A percentile compares a stretch with the other conserved stretches of the same genome.
Evolutionary conservation across 2,113 vertebrate species (phyloP).

Genomic region (Bufo bufo): DNA sequence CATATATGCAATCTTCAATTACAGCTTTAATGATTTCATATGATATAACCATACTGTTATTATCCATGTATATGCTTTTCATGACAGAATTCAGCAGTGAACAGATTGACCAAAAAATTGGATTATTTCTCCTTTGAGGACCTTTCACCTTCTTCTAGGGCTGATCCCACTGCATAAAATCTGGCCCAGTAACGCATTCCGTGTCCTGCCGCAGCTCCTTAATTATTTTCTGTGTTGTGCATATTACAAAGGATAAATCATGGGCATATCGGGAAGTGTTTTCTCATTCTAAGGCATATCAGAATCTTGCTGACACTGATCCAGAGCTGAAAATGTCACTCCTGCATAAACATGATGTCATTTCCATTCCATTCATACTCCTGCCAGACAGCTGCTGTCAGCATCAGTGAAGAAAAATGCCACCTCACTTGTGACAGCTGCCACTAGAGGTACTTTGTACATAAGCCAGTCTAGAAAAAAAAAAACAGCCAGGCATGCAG

Average conservation of each 20-base stretch:
- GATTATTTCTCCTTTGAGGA: background rate
- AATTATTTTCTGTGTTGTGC: constrained; percentile 79
- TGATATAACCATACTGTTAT: background rate
- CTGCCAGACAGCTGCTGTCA: constrained; percentile 93
- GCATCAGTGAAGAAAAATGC: constrained; percentile 87
- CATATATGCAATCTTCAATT: background rate
- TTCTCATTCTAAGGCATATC: constrained; percentile 81
- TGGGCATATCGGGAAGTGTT: constrained; percentile 77
- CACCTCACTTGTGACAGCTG: constrained; percentile 93
- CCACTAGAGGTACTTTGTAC: constrained; percentile 84
- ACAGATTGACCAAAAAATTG: background rate
- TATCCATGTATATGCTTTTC: background rate
- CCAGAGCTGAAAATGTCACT: constrained; percentile 84
- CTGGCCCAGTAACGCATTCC: constrained; percentile 57
- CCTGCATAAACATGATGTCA: constrained; percentile 97
- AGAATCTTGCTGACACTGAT: constrained; percentile 89
- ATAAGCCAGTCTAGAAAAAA: constrained; percentile 72
- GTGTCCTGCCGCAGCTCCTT: constrained; percentile 69
- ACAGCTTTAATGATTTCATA: background rate
- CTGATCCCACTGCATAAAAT: background rate
- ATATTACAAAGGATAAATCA: constrained; percentile 83
- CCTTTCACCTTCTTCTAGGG: background rate
- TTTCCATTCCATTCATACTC: constrained; percentile 89
- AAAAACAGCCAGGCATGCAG: constrained; percentile 78
- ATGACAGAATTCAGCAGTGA: background rate